These are phyloP conservation scores for Odobenus rosmarus DNA, from an alignment of 2,113 vertebrate species.

Conservation along the genomic window DNA sequence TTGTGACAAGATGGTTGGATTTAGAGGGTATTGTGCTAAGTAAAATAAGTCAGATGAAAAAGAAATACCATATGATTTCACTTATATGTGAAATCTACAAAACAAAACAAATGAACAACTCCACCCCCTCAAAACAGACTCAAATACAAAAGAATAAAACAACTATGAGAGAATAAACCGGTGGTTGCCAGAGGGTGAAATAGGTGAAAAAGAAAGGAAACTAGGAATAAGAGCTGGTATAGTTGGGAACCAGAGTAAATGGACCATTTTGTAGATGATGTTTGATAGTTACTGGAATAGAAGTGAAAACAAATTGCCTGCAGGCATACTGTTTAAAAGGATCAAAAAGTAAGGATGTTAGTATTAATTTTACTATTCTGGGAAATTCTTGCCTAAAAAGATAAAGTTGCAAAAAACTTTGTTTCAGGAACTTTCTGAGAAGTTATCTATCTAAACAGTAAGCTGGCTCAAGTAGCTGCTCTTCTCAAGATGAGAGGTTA, in stretches of 20 bases:
- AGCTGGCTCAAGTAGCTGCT: neutral
- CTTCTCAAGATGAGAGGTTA: neutral
- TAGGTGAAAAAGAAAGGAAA: neutral
- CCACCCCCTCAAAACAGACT: neutral
- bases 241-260: neutral
- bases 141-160: neutral
- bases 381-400: neutral
- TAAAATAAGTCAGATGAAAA: neutral
- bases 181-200: neutral
- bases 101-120: neutral
- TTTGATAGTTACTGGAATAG: neutral
- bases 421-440: neutral
- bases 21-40: neutral
- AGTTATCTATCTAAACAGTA: neutral
- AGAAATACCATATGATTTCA: neutral
- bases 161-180: neutral
- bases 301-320: slow-evolving; percentile 21
- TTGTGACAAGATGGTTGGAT: neutral
- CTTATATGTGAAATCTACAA: neutral
- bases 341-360: neutral
- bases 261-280: neutral
- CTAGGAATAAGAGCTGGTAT: neutral
- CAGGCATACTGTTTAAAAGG: neutral
- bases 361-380: slow-evolving; percentile 3
- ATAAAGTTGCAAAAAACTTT: slow-evolving; percentile 12